Percentiles rank a stretch among this genome's conserved stretches.
Conservation (phyloP, 1,140 invertebrate species). For the Conopomorpha cramerella region DNA sequence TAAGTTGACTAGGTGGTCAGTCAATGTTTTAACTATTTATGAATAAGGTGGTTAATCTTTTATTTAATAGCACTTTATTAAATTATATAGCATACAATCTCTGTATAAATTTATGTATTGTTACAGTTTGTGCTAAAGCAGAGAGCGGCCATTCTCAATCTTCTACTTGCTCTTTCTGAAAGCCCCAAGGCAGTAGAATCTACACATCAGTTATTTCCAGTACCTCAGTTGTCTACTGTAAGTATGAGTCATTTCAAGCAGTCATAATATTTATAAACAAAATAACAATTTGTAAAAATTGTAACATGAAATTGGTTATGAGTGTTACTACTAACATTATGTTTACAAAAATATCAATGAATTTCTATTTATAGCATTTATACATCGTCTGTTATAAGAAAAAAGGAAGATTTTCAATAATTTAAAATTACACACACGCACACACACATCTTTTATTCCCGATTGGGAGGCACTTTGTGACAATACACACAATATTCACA, state of each 20-base stretch:
- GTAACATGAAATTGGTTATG: too few relatives aligned
- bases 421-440: too few relatives aligned
- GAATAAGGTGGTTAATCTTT: not conserved
- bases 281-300: not conserved
- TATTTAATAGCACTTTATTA: not conserved
- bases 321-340: not conserved
- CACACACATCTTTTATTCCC: too few relatives aligned
- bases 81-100: not conserved
- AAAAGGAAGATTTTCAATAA: not conserved
- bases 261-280: not conserved
- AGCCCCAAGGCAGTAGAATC: slow-evolving; percentile 22
- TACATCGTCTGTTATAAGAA: not conserved
- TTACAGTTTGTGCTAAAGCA: slow-evolving; percentile 47
- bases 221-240: slow-evolving; percentile 23
- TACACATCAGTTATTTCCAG: slow-evolving; percentile 37
- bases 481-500: too few relatives aligned
- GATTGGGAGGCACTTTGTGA: too few relatives aligned
- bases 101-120: not conserved
- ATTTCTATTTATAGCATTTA: not conserved
- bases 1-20: not conserved
- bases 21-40: not conserved
- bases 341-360: not conserved
- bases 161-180: slow-evolving; percentile 35
- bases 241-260: slow-evolving; percentile 18
- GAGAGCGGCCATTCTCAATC: slow-evolving; percentile 27